Evolutionary conservation across 2,113 vertebrate species (phyloP).

Genomic region (Ameiurus melas): DNA sequence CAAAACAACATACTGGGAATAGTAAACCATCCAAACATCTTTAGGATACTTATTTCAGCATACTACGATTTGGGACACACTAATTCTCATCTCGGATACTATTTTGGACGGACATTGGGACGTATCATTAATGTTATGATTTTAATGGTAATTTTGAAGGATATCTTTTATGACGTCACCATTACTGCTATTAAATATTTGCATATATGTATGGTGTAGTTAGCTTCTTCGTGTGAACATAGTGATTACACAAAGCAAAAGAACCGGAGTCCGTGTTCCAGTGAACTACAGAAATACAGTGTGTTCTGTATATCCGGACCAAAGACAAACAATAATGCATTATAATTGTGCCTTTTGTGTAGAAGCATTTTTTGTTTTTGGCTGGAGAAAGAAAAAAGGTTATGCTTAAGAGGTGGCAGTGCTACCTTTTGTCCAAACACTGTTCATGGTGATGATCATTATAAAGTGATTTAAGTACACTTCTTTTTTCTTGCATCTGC

Average conservation of each 20-base stretch:
- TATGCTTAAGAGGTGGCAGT: not conserved
- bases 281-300: not conserved
- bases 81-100: too few relatives aligned
- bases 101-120: too few relatives aligned
- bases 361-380: not conserved
- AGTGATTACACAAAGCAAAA: not conserved
- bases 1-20: too few relatives aligned
- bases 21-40: too few relatives aligned
- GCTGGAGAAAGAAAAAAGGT: not conserved
- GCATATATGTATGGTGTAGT: not conserved
- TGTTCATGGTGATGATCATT: not conserved
- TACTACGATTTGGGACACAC: too few relatives aligned
- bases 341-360: not conserved
- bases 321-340: not conserved
- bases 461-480: not conserved
- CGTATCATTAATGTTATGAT: too few relatives aligned
- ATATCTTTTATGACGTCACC: not conserved
- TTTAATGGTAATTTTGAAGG: not conserved
- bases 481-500: not conserved
- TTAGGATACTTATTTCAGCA: too few relatives aligned
- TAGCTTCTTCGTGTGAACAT: not conserved
- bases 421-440: not conserved
- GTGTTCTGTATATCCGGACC: not conserved
- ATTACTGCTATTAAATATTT: not conserved
- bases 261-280: not conserved